These are phyloP conservation scores for Hedya salicella DNA, from an alignment of 2,888 invertebrate genomes.

Conservation along the genomic window DNA sequence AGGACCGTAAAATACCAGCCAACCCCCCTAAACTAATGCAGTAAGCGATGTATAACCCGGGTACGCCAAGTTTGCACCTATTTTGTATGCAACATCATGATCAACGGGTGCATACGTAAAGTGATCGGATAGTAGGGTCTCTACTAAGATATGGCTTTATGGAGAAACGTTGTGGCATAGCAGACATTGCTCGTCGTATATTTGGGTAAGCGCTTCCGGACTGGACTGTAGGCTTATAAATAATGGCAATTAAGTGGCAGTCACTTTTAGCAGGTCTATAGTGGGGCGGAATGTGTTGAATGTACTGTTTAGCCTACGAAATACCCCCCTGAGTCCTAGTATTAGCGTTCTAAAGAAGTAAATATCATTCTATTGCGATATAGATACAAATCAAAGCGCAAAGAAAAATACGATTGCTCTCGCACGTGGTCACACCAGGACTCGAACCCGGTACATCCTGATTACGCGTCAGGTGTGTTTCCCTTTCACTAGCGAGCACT, in stretches of 20 bases:
- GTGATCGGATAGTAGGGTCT: too few relatives aligned
- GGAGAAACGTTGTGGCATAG: constrained; percentile 46
- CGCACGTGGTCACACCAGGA: too few relatives aligned
- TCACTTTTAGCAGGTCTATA: constrained; percentile 21
- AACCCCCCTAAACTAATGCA: not conserved
- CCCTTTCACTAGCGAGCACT: too few relatives aligned
- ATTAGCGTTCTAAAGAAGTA: too few relatives aligned
- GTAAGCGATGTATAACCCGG: not conserved
- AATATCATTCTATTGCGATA: too few relatives aligned
- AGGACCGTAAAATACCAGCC: constrained; percentile 52
- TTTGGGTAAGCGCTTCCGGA: constrained; percentile 54
- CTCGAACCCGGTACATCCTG: too few relatives aligned
- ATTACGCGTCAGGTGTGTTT: too few relatives aligned
- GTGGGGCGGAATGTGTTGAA: constrained; percentile 2
- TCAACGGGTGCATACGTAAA: not conserved
- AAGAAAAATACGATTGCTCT: too few relatives aligned
- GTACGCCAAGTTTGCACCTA: not conserved
- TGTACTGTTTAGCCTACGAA: too few relatives aligned
- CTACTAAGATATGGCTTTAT: not conserved
- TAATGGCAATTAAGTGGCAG: constrained; percentile 45
- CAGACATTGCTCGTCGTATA: constrained; percentile 53
- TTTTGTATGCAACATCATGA: not conserved
- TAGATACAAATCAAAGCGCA: too few relatives aligned
- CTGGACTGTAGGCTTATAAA: constrained; percentile 48
- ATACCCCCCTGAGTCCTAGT: too few relatives aligned